These are phyloP conservation scores for Brachyrhaphis roseni DNA, from an alignment of 2,797 vertebrate species.

Conservation along the genomic window DNA sequence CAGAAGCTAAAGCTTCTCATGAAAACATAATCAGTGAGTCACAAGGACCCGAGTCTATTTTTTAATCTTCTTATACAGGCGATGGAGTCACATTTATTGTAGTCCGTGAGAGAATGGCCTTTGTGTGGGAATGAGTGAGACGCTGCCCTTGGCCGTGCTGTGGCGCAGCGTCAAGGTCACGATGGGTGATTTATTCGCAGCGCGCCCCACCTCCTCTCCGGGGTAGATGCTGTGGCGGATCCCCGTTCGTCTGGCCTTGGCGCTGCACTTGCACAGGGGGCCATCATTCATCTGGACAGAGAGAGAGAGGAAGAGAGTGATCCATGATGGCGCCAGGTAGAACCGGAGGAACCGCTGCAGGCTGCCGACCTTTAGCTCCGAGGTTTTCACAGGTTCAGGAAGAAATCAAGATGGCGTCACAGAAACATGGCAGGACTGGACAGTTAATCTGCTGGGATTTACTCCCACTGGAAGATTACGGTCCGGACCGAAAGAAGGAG, in stretches of 20 bases:
- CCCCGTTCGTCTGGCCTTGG: conserved; percentile 94
- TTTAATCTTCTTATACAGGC: conserved; percentile 19
- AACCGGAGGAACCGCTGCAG: background rate
- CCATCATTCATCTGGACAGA: conserved; percentile 96
- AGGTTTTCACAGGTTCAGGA: conserved; percentile 5
- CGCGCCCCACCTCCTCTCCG: conserved; percentile 89
- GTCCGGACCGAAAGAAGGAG: background rate
- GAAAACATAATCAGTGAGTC: conserved; percentile 20
- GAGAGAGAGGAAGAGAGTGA: conserved; percentile 23
- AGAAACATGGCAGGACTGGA: background rate
- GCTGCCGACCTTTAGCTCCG: conserved; percentile 35
- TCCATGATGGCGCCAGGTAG: no score
- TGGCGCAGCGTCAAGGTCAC: conserved; percentile 58
- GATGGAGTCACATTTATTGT: conserved; percentile 29
- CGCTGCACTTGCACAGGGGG: conserved; percentile 97
- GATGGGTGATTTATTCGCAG: conserved; percentile 66
- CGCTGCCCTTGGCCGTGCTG: conserved; percentile 48
- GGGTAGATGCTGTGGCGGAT: conserved; percentile 99
- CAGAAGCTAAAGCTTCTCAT: conserved; percentile 18
- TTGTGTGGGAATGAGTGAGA: conserved; percentile 28
- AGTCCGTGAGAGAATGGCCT: conserved; percentile 19
- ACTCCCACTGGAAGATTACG: background rate
- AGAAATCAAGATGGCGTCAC: background rate
- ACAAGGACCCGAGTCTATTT: conserved; percentile 5
- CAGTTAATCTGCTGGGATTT: background rate